Evolutionary conservation across 2,797 vertebrate genomes (phyloP).

Genomic region (Erethizon dorsatum): DNA sequence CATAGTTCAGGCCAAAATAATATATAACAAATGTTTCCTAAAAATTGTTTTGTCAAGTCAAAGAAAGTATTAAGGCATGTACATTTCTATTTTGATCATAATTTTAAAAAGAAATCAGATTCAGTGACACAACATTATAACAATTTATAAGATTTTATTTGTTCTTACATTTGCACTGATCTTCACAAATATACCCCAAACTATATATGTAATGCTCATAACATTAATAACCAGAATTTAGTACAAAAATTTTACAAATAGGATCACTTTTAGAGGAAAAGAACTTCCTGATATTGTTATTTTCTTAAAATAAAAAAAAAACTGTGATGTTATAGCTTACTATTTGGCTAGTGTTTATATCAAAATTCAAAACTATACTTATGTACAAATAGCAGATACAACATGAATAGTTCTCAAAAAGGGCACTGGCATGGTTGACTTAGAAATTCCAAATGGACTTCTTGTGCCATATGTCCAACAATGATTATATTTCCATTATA

Average conservation of each 20-base stretch:
- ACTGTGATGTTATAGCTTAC: not conserved
- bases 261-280: not conserved
- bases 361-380: not conserved
- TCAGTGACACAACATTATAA: not conserved
- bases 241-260: not conserved
- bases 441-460: not conserved
- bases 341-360: not conserved
- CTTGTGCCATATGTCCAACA: not conserved
- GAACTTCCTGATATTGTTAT: not conserved
- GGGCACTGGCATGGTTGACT: not conserved
- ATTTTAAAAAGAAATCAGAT: conserved; percentile 22
- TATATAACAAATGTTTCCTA: conserved; percentile 7
- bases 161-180: not conserved
- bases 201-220: not conserved
- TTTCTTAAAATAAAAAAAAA: conserved; percentile 48
- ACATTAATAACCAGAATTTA: not conserved
- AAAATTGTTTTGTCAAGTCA: not conserved
- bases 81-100: not conserved
- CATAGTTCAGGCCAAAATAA: not conserved
- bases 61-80: not conserved
- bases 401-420: not conserved
- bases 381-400: not conserved
- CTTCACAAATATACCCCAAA: not conserved
- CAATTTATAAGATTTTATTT: conserved; percentile 35
- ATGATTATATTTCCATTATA: not conserved